Base-by-base conservation (phyloP, 2,888 invertebrate species). In the Trilocha varians region DNA sequence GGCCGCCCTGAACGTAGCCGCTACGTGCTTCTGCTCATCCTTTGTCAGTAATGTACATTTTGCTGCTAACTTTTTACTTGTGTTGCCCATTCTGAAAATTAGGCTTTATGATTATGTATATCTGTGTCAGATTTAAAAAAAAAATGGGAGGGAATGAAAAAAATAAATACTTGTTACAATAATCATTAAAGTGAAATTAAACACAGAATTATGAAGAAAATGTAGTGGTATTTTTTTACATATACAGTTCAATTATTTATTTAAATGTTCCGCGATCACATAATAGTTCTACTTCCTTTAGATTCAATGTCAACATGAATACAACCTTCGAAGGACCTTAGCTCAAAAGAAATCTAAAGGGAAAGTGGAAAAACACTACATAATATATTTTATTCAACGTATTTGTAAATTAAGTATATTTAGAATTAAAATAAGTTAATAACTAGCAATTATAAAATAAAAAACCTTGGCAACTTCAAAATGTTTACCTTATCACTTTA, bases 21-120 rank as follows among this genome's bases (percentile, higher is more conserved):
- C 88, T 0, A 91, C 87, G 56, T 88, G 83, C 50, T 88, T 87
- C 64, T 90, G 89, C 53, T 91, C 90, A 34, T 90, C 89, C 71
- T 87, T 88, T 0, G 89, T 88, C 3, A 91, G 70, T 36, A 90
- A 82, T 5, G 89, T 87, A 70, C 90, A 90, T 72, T 89, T 89
- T 38, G 90, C 89, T 14, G 90, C 90, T 45, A 90, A 60, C 63
- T 89, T 90, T 64, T 89, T 90, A 57, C 90, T 90, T 48, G 88
- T 88, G 65, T 90, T 90, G 42, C 88, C 88, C 88, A 88, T 88
- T 52, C 78, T 83, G 49, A 45, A 69, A 62, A 42, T 15, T 43
- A 32, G 42, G 37, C 2, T 3, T 25, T 25, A 11, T 0, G 15
- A 41, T 47, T 43, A 32, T 9, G 25, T 25, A 25, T 25, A n/a